Base-by-base conservation (phyloP, 2,113 vertebrate genomes). In the Ammodytes marinus region DNA sequence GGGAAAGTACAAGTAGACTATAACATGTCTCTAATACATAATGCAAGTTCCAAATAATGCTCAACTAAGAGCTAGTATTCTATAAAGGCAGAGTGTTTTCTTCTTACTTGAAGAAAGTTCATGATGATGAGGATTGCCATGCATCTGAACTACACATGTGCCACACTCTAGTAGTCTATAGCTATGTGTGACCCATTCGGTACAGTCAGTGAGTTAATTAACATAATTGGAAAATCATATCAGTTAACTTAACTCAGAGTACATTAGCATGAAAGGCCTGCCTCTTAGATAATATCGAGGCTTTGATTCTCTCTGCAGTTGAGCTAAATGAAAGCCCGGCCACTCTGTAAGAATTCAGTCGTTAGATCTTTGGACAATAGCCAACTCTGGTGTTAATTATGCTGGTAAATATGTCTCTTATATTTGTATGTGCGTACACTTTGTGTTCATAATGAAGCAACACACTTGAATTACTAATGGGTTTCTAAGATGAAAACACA, bases 371-470 rank as follows among this genome's bases (percentile, higher is more conserved):
- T 66, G 67, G 58, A 12, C 37, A 9, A 19, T 27, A n/a, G 27
- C 69, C 75, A 58, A 13, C 61, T 19, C 17, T 17, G 5, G 39
- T 42, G 6, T 42, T 79, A 69, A 82, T 74, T 69, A 74, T 39
- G 43, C 8, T 42, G 50, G 13, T 6, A 39, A 59, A 15, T 39
- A 58, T 72, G 37, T 27, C 57, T 37, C 45, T 77, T 53, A n/a
- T 74, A 46, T 69, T 52, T 64, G 15, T 61, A 5, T 60, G 19
- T 66, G 61, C 66, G 66, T 40, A 46, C 15, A n/a, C 17, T 61
- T 46, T 27, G 17, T 55, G 39, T 9, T 67, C 45, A 75, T 69
- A 61, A 53, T 35, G 68, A 45, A 72, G 15, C 49, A 15, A 11
- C 37, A 35, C 58, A 9, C 17, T 70, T n/a, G 17, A 14, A 57